These are phyloP conservation scores for Corythaeola cristata DNA, from an alignment of 2,113 vertebrate species.

Conservation along the genomic window DNA sequence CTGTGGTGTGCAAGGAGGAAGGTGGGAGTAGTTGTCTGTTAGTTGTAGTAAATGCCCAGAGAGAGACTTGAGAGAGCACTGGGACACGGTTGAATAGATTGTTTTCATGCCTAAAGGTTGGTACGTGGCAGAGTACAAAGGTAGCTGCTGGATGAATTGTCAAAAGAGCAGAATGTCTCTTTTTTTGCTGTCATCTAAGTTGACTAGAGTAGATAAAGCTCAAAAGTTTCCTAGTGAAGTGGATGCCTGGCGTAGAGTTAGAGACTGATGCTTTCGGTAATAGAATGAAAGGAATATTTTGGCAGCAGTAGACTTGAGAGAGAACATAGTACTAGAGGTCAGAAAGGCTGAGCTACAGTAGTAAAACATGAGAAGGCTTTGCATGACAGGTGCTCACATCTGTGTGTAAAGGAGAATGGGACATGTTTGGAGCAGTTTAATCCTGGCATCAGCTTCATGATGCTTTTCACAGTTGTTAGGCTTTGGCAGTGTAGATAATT, in stretches of 20 bases:
- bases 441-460: not conserved
- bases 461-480: constrained; percentile 12
- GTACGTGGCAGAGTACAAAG: not conserved
- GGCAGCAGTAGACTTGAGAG: not conserved
- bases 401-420: not conserved
- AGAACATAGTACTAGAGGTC: not conserved
- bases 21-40: not conserved
- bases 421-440: not conserved
- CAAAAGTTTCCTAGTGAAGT: not conserved
- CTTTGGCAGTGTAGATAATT: constrained; percentile 16
- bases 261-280: not conserved
- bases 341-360: not conserved
- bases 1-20: not conserved
- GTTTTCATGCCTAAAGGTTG: not conserved
- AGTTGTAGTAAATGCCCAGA: not conserved
- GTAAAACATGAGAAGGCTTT: not conserved
- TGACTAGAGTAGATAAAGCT: not conserved
- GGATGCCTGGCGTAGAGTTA: not conserved
- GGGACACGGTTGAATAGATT: not conserved
- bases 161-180: not conserved
- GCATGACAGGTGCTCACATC: not conserved
- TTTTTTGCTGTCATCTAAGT: not conserved
- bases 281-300: not conserved
- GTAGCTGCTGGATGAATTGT: not conserved
- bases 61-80: not conserved